phyloP scores from a whole-genome alignment of 2,113 vertebrate genomes.

The Corythoichthys haematopterus region DNA sequence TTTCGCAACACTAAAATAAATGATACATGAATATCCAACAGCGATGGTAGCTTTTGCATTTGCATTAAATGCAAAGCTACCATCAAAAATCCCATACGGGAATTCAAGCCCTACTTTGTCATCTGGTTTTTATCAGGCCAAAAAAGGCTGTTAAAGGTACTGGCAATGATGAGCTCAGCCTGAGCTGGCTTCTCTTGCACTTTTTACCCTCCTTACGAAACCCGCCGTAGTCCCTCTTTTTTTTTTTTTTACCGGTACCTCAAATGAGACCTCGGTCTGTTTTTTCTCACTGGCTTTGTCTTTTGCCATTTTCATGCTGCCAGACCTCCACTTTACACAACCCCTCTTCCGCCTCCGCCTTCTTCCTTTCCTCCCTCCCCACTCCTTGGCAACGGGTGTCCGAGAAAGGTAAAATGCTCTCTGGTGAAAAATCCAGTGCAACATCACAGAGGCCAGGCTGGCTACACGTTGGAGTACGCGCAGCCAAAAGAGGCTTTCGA shows the following conservation, averaged over 20 bases:
- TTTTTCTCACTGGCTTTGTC: constrained; percentile 51
- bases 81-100: background rate
- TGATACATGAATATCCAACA: too few species aligned
- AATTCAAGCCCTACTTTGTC: background rate
- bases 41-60: too few species aligned
- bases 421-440: constrained; percentile 57
- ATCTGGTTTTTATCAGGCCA: constrained; percentile 19
- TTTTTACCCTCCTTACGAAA: background rate
- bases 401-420: constrained; percentile 63
- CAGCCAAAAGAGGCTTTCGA: constrained; percentile 45
- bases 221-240: background rate
- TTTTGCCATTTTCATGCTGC: constrained; percentile 43
- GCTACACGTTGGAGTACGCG: constrained; percentile 72
- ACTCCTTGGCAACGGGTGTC: constrained; percentile 70
- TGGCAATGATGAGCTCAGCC: constrained; percentile 6
- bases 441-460: constrained; percentile 57
- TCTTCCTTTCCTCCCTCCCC: constrained; percentile 55
- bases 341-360: constrained; percentile 46
- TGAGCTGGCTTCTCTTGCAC: constrained; percentile 4
- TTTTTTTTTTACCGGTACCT: constrained; percentile 3
- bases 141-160: constrained; percentile 13
- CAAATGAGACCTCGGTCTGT: constrained; percentile 27
- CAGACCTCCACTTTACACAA: constrained; percentile 54
- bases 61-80: too few species aligned
- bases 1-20: too few species aligned